A percentile compares a stretch with the other conserved stretches of the same genome.
phyloP scores from a whole-genome alignment of 2,113 vertebrate species.

The Charina bottae region DNA sequence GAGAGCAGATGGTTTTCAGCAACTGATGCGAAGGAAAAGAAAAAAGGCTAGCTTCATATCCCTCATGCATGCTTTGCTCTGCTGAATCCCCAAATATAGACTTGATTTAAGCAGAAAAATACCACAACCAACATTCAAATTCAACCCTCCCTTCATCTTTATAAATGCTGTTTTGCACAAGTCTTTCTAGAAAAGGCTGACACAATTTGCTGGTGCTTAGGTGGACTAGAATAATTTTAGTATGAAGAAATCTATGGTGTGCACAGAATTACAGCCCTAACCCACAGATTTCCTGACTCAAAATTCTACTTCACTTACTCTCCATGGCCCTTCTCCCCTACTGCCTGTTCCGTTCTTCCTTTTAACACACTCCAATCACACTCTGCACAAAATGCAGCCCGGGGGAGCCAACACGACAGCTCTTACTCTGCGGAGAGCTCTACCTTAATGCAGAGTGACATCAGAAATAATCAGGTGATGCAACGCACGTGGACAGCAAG shows the following conservation, averaged over 20 bases:
- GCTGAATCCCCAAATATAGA: neutral
- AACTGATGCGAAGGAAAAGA: neutral
- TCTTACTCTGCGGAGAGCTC: neutral
- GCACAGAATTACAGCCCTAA: neutral
- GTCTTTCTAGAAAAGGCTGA: neutral
- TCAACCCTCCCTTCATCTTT: neutral
- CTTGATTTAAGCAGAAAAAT: neutral
- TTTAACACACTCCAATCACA: neutral
- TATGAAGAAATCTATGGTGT: neutral
- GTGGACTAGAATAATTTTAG: neutral
- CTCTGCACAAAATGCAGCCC: neutral
- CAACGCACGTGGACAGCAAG: neutral
- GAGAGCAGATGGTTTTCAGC: neutral
- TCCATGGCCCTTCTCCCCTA: fast-evolving
- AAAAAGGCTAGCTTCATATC: neutral
- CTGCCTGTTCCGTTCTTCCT: neutral
- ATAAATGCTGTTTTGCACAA: neutral
- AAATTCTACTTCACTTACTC: neutral
- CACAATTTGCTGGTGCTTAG: neutral
- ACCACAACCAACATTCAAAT: neutral
- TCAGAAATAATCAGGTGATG: neutral
- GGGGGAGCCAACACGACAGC: neutral
- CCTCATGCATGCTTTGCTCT: neutral
- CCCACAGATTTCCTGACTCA: neutral
- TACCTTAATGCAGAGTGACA: neutral